Conservation (phyloP, 1,140 invertebrate species). For the Cyclina sinensis region DNA sequence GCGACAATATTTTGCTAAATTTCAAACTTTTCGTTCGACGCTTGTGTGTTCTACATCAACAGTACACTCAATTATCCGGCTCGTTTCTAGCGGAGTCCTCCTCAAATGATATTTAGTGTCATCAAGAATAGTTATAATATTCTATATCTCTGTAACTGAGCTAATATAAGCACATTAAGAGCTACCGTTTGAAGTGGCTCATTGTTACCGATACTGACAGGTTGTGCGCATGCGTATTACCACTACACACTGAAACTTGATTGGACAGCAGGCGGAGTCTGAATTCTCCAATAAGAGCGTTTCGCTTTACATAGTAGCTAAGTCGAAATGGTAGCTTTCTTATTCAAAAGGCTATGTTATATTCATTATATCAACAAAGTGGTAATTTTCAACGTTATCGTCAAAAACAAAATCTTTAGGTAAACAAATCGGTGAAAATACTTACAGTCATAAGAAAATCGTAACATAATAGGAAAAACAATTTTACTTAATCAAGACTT, state of each 20-base stretch:
- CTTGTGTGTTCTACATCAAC: neutral
- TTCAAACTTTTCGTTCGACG: no score
- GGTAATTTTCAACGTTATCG: neutral
- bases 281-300: slow-evolving; percentile 28
- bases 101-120: slow-evolving; percentile 29
- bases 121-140: slow-evolving; percentile 43
- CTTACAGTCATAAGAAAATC: slow-evolving; percentile 34
- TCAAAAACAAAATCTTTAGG: slow-evolving; percentile 13
- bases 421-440: slow-evolving; percentile 56
- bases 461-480: slow-evolving; percentile 52
- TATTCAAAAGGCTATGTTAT: neutral
- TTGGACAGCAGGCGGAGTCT: slow-evolving; percentile 36
- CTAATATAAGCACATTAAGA: slow-evolving; percentile 20
- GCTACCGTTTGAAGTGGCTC: slow-evolving; percentile 11
- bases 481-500: slow-evolving; percentile 2
- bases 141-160: slow-evolving; percentile 39
- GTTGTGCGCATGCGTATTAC: slow-evolving; percentile 9
- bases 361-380: slow-evolving; percentile 41
- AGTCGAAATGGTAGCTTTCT: neutral
- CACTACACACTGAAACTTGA: neutral
- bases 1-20: neutral
- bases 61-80: slow-evolving; percentile 7
- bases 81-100: neutral
- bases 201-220: neutral
- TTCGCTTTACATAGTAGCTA: neutral